Evolutionary conservation across 2,888 invertebrate species (phyloP).

Genomic region (Baccha elongata): DNA sequence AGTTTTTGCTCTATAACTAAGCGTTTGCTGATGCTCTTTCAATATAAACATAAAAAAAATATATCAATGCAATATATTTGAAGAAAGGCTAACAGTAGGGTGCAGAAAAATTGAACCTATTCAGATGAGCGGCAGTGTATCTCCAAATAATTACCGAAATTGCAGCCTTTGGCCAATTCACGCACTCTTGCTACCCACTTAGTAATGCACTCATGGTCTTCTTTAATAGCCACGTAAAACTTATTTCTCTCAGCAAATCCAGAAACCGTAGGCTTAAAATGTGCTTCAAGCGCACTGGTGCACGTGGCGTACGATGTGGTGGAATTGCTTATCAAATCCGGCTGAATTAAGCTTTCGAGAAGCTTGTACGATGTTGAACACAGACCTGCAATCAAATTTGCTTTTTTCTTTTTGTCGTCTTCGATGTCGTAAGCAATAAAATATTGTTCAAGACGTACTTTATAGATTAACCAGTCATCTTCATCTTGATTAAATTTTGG

Average conservation of each 20-base stretch:
- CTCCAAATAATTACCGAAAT: slow-evolving; percentile 6
- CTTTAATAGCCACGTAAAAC: slow-evolving; percentile 7
- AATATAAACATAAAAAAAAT: too few species aligned
- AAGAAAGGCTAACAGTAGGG: too few species aligned
- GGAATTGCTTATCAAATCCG: background rate
- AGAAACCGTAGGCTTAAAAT: slow-evolving; percentile 12
- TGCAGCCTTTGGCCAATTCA: slow-evolving; percentile 10
- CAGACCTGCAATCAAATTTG: slow-evolving; percentile 25
- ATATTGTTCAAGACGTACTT: slow-evolving; percentile 12
- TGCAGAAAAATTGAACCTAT: too few species aligned
- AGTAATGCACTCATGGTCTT: slow-evolving; percentile 5
- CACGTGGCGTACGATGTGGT: background rate
- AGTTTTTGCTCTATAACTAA: too few species aligned
- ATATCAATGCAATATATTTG: too few species aligned
- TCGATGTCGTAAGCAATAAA: slow-evolving; percentile 21
- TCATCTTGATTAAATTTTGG: too few species aligned
- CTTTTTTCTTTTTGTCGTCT: slow-evolving; percentile 22
- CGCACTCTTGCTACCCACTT: slow-evolving; percentile 17
- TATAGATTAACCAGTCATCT: slow-evolving; percentile 21
- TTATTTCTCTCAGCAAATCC: slow-evolving; percentile 17
- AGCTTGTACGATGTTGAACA: slow-evolving; percentile 20
- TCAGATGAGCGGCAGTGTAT: too few species aligned
- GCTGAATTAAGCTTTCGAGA: slow-evolving; percentile 27
- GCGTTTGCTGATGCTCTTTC: too few species aligned
- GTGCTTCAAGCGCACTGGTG: background rate